Conservation (phyloP, 2,797 vertebrate species). For the Anguilla anguilla region DNA sequence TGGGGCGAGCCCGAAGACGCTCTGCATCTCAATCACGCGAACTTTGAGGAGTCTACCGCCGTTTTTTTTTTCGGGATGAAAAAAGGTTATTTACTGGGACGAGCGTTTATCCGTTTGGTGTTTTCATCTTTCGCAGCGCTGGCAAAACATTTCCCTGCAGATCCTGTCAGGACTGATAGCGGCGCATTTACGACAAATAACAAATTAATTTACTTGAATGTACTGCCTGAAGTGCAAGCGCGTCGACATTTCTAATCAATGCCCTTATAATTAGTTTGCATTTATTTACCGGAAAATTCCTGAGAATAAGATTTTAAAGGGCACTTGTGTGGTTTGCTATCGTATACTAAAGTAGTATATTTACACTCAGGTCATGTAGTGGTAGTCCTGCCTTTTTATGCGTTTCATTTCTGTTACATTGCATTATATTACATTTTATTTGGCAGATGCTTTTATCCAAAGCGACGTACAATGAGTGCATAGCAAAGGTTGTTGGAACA, state of each 20-base stretch:
- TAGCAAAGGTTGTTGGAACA: too few relatives aligned
- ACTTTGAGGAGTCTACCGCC: not conserved
- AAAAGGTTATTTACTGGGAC: not conserved
- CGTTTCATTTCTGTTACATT: not conserved
- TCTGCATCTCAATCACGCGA: not conserved
- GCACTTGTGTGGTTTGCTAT: not conserved
- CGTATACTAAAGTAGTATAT: not conserved
- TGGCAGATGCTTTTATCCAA: too few relatives aligned
- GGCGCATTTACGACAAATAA: not conserved
- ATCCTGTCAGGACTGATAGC: not conserved
- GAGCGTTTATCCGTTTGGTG: not conserved
- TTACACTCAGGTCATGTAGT: constrained; percentile 30
- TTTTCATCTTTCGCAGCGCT: not conserved
- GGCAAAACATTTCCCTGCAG: not conserved
- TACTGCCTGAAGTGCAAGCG: not conserved
- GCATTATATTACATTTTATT: too few relatives aligned
- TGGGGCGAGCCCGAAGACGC: not conserved
- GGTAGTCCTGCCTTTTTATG: constrained; percentile 17
- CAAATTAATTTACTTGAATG: not conserved
- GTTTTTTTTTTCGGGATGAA: too few relatives aligned
- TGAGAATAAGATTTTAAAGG: not conserved
- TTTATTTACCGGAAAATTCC: not conserved
- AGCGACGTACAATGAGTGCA: too few relatives aligned
- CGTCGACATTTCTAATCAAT: not conserved
- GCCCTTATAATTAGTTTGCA: not conserved